These are phyloP conservation scores for Lepus oiostolus DNA, from an alignment of 2,797 vertebrate genomes.

Conservation along the genomic window DNA sequence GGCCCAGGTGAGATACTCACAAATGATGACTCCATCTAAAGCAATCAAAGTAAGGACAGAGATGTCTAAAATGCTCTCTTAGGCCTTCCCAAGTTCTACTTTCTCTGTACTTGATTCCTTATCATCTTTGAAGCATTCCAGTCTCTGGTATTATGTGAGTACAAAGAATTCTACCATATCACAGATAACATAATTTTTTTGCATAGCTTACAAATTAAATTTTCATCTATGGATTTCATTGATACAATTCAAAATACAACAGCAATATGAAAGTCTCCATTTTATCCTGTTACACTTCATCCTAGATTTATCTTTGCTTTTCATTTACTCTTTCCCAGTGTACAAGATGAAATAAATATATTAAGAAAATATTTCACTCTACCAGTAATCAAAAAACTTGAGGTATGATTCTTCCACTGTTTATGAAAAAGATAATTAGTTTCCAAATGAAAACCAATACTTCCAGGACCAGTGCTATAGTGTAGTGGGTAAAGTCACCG, in stretches of 20 bases:
- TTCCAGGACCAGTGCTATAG: no score
- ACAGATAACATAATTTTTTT: conserved; percentile 28
- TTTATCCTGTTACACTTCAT: not conserved
- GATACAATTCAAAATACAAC: not conserved
- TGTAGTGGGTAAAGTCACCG: no score
- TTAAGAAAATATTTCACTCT: not conserved
- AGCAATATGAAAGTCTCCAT: conserved; percentile 5
- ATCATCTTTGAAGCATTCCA: not conserved
- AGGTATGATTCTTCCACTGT: not conserved
- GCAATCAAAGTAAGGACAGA: not conserved
- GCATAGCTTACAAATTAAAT: not conserved
- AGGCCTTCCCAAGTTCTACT: not conserved
- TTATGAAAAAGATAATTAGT: conserved; percentile 20
- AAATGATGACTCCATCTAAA: not conserved
- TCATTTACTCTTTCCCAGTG: conserved; percentile 34
- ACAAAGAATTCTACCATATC: not conserved
- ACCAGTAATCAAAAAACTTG: conserved; percentile 13
- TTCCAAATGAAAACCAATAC: not conserved
- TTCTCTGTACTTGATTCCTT: not conserved
- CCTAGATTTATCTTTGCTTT: conserved; percentile 38
- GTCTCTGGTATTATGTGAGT: not conserved
- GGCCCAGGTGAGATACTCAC: not conserved
- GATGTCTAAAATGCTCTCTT: not conserved
- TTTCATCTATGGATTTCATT: not conserved
- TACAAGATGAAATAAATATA: conserved; percentile 27